Percentiles rank a stretch among this genome's conserved stretches.
Evolutionary conservation across 2,797 vertebrate genomes (phyloP).

Genomic region (Ptychobarbus kaznakovi): DNA sequence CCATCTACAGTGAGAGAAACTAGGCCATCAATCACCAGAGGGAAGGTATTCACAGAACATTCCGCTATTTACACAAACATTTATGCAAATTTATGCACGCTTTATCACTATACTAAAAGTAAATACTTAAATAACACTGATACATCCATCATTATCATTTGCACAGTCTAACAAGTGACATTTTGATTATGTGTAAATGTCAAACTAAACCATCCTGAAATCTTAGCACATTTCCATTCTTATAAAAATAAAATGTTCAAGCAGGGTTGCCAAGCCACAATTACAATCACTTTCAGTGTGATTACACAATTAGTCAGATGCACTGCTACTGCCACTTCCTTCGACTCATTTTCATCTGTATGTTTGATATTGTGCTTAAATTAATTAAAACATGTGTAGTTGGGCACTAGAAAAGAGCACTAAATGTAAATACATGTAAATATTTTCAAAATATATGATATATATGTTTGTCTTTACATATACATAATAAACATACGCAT

Average conservation of each 20-base stretch:
- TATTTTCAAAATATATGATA: too few relatives aligned
- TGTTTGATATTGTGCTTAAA: conserved; percentile 8
- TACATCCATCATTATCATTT: conserved; percentile 57
- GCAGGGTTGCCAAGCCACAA: conserved; percentile 41
- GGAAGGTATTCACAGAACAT: conserved; percentile 65
- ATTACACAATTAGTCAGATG: conserved; percentile 56
- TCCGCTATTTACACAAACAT: conserved; percentile 65
- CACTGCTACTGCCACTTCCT: conserved; percentile 9
- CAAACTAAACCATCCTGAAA: conserved; percentile 58
- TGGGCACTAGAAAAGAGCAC: background rate
- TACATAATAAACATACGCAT: too few relatives aligned
- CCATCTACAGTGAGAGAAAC: conserved; percentile 66
- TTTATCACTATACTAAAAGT: conserved; percentile 64
- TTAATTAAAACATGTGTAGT: background rate
- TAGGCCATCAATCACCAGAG: conserved; percentile 71
- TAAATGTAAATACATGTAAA: too few relatives aligned
- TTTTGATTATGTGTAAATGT: conserved; percentile 65
- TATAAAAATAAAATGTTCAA: conserved; percentile 43
- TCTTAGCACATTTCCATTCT: conserved; percentile 23
- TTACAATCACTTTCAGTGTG: conserved; percentile 51
- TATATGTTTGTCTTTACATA: too few relatives aligned
- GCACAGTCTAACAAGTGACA: conserved; percentile 51
- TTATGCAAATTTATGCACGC: conserved; percentile 72
- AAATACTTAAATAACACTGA: conserved; percentile 59
- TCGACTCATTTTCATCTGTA: conserved; percentile 21